Evolutionary conservation across 2,888 invertebrate species (phyloP).

Genomic region (Sympetrum striolatum): DNA sequence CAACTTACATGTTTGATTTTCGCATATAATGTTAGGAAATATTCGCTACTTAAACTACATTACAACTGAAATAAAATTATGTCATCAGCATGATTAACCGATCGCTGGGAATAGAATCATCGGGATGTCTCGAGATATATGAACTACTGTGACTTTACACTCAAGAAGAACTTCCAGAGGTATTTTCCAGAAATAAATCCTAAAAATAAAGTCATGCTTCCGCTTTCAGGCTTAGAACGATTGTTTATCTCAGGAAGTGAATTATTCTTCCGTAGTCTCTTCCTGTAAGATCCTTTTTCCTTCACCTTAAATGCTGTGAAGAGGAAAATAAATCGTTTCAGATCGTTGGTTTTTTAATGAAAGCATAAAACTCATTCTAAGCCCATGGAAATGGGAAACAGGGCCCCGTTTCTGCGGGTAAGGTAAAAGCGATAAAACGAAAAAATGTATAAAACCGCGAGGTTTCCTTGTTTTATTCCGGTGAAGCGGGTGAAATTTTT

Average conservation of each 20-base stretch:
- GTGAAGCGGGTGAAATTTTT: not conserved
- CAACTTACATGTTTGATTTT: too few species aligned
- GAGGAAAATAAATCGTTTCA: slow-evolving; percentile 9
- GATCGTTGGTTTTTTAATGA: not conserved
- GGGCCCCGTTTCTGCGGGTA: not conserved
- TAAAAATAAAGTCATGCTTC: not conserved
- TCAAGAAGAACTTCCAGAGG: not conserved
- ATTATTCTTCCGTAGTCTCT: not conserved
- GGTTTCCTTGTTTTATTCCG: not conserved
- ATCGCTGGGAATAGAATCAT: too few species aligned
- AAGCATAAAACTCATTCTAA: slow-evolving; percentile 7
- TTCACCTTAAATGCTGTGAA: not conserved
- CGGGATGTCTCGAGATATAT: too few species aligned
- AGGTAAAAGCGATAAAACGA: not conserved
- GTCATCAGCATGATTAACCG: too few species aligned
- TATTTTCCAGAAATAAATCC: not conserved
- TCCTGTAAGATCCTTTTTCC: not conserved
- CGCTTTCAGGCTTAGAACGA: not conserved
- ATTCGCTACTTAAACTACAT: too few species aligned
- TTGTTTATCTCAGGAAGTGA: not conserved
- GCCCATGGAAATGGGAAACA: not conserved
- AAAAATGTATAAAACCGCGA: not conserved
- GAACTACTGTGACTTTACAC: not conserved
- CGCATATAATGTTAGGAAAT: too few species aligned
- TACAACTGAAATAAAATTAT: too few species aligned